phyloP scores from a whole-genome alignment of 2,113 vertebrate genomes.

The Melanotaenia duboulayi region DNA sequence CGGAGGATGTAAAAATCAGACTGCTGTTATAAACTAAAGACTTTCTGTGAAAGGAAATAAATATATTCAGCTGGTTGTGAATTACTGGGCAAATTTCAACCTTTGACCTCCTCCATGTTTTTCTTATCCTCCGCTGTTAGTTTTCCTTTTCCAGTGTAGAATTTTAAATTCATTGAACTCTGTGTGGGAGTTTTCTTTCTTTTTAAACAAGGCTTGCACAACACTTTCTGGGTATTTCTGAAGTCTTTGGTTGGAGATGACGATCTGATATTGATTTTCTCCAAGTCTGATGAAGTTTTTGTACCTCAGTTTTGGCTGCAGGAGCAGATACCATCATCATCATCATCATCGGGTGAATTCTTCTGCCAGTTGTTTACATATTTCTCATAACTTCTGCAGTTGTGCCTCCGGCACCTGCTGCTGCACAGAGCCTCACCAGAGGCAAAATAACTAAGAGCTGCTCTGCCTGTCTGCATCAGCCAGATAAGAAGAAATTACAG shows the following conservation, averaged over 20 bases:
- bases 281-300: constrained; percentile 1
- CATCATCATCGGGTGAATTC: constrained; percentile 1
- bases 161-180: constrained; percentile 23
- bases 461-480: constrained; percentile 25
- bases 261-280: constrained; percentile 33
- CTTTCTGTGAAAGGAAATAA: neutral
- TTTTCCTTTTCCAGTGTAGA: neutral
- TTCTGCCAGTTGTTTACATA: constrained; percentile 64
- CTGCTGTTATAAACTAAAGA: too few species aligned
- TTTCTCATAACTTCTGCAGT: constrained; percentile 59
- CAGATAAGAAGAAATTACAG: constrained; percentile 27
- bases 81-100: neutral
- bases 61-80: neutral
- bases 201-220: constrained; percentile 15
- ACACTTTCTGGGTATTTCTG: neutral
- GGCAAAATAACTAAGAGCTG: constrained; percentile 18
- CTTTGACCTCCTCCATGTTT: neutral
- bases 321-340: constrained; percentile 9
- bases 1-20: too few species aligned
- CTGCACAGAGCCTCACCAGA: constrained; percentile 10
- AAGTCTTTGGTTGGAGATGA: constrained; percentile 4
- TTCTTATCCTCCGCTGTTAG: neutral
- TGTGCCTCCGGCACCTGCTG: constrained; percentile 31
- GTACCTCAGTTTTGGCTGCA: constrained; percentile 5
- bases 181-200: constrained; percentile 11